These are phyloP conservation scores for Tenthredo amoena DNA, from an alignment of 2,888 invertebrate species.

Conservation along the genomic window DNA sequence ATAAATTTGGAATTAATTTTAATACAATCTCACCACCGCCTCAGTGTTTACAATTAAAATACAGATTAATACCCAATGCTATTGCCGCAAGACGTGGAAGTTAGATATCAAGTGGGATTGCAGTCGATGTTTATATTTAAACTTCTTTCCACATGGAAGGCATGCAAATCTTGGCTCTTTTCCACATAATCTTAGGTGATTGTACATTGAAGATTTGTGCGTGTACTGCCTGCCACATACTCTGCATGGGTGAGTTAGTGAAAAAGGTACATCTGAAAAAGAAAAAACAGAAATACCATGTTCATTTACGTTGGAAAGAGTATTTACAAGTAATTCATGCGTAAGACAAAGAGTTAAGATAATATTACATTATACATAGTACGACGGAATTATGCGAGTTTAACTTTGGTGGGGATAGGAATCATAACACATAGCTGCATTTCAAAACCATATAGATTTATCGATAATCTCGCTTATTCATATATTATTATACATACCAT, in stretches of 20 bases:
- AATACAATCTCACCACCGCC: neutral
- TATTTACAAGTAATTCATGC: neutral
- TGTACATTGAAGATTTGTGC: constrained; percentile 73
- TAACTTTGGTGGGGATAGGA: neutral
- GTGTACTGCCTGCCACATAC: constrained; percentile 70
- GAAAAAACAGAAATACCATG: constrained; percentile 50
- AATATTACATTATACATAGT: neutral
- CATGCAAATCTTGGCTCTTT: constrained; percentile 75
- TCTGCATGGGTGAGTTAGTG: constrained; percentile 62
- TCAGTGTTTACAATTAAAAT: neutral
- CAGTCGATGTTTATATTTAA: constrained; percentile 73
- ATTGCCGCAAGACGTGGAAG: constrained; percentile 57
- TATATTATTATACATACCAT: constrained; percentile 9
- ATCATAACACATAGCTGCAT: neutral
- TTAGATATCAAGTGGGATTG: constrained; percentile 69
- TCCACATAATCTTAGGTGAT: constrained; percentile 72
- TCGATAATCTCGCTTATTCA: neutral
- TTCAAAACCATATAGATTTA: constrained; percentile 9
- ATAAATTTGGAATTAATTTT: neutral
- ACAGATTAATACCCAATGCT: constrained; percentile 43
- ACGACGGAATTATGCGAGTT: neutral
- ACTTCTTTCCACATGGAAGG: constrained; percentile 72
- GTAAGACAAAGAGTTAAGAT: neutral
- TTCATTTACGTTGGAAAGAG: neutral
- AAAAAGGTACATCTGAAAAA: constrained; percentile 55